Evolutionary conservation across 2,888 invertebrate species (phyloP).

Genomic region (Epistrophe grossulariae): DNA sequence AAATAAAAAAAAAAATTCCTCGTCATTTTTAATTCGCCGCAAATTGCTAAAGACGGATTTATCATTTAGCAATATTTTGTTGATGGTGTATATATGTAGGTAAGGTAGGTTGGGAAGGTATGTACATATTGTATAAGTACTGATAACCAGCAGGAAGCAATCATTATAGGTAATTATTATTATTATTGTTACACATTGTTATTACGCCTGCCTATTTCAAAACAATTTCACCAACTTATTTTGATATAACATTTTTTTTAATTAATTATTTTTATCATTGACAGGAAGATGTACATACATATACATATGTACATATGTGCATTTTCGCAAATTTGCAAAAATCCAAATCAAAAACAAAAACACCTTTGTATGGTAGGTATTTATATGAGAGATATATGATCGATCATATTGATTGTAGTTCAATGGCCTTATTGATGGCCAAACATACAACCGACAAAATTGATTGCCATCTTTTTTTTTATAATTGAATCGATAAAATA

Average conservation of each 20-base stretch:
- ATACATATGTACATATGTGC: neutral
- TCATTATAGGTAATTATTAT: neutral
- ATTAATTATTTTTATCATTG: neutral
- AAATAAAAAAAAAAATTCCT: neutral
- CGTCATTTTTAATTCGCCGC: conserved; percentile 8
- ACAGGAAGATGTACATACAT: neutral
- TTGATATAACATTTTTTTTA: neutral
- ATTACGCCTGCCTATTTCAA: neutral
- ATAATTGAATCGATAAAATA: conserved; percentile 11
- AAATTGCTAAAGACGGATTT: conserved; percentile 2
- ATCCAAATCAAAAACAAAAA: conserved; percentile 3
- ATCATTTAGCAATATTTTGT: neutral
- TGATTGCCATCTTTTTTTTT: conserved; percentile 13
- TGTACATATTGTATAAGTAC: neutral
- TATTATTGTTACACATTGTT: neutral
- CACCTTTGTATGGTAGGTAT: neutral
- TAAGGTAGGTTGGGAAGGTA: neutral
- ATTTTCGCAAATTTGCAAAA: neutral
- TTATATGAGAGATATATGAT: neutral
- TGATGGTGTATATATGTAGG: neutral
- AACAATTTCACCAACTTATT: conserved; percentile 10
- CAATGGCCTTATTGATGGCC: conserved; percentile 34
- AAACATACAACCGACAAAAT: conserved; percentile 13
- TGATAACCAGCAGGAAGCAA: neutral
- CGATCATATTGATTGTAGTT: conserved; percentile 8